Conservation (phyloP, 2,113 vertebrate species). For the Apaloderma vittatum region DNA sequence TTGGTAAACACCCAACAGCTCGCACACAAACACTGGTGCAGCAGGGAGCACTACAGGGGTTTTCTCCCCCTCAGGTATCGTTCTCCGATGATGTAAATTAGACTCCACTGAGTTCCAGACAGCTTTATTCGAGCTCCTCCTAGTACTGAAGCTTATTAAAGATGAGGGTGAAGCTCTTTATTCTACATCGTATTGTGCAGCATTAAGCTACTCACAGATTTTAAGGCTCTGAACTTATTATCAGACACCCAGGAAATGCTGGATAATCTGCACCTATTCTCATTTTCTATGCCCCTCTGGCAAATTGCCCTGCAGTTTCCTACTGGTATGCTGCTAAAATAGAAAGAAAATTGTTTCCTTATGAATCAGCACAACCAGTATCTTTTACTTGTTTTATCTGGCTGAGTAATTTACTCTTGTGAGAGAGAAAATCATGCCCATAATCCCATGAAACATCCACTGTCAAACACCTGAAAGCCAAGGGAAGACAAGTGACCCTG, state of each 20-base stretch:
- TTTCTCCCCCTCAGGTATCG: accelerated
- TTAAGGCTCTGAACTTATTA: background rate
- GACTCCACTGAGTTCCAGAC: background rate
- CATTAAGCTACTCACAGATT: background rate
- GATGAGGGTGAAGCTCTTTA: background rate
- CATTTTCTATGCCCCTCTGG: background rate
- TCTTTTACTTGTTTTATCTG: conserved; percentile 43
- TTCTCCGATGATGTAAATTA: background rate
- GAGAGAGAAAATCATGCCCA: background rate
- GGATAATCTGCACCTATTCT: background rate
- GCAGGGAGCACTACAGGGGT: background rate
- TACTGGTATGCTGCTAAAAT: background rate
- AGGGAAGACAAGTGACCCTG: background rate
- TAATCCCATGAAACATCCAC: background rate
- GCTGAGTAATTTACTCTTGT: background rate
- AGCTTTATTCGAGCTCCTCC: background rate
- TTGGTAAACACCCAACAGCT: background rate
- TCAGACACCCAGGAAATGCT: background rate
- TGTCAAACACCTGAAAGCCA: background rate
- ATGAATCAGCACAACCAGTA: conserved; percentile 47
- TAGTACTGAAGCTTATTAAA: background rate
- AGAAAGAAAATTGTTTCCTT: conserved; percentile 42
- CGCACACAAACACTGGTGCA: accelerated
- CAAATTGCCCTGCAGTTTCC: background rate
- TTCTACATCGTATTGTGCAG: background rate